These are phyloP conservation scores for Artemia sinica DNA, from an alignment of 2,888 invertebrate species.

Conservation along the genomic window DNA sequence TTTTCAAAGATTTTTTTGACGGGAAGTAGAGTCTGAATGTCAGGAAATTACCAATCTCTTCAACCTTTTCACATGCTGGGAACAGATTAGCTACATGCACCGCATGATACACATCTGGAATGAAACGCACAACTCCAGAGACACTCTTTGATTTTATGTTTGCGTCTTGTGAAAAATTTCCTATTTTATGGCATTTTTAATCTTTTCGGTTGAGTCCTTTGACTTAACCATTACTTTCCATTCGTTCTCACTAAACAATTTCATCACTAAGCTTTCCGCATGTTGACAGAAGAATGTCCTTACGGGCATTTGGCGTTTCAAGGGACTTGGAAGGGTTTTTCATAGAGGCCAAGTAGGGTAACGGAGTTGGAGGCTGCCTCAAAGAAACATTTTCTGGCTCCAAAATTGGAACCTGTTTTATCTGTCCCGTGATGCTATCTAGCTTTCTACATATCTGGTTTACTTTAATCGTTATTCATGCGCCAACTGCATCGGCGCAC, in stretches of 20 bases:
- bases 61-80: background rate
- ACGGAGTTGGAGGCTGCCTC: background rate
- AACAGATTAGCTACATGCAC: background rate
- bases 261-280: background rate
- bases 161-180: too few relatives aligned
- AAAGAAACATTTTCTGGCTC: background rate
- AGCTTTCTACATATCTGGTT: background rate
- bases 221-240: background rate
- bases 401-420: background rate
- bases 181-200: too few relatives aligned
- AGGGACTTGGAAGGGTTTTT: background rate
- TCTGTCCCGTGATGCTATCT: background rate
- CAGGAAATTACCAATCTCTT: background rate
- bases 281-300: background rate
- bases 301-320: background rate
- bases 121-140: too few relatives aligned
- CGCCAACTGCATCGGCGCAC: too few relatives aligned
- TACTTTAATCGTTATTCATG: background rate
- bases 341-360: background rate
- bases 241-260: background rate
- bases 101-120: too few relatives aligned
- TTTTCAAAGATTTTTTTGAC: background rate
- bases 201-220: background rate
- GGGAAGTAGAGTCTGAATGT: constrained; percentile 6
- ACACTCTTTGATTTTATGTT: too few relatives aligned